Evolutionary conservation across 2,797 vertebrate genomes (phyloP).

Genomic region (Thaleichthys pacificus): DNA sequence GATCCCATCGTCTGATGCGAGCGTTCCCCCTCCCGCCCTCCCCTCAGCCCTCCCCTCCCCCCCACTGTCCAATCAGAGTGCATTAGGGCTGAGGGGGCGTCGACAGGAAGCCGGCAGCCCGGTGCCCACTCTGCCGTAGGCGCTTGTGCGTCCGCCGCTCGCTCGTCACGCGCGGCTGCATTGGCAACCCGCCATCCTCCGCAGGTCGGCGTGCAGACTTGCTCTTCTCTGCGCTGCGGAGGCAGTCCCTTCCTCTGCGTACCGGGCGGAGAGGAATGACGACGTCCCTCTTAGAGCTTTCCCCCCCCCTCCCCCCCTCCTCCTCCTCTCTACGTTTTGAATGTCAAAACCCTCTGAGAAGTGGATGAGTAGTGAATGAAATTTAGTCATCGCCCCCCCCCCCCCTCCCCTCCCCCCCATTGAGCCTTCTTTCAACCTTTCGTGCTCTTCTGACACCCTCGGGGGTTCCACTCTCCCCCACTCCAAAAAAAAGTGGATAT

Average conservation of each 20-base stretch:
- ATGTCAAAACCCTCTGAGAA: too few species aligned
- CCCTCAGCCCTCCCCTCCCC: too few species aligned
- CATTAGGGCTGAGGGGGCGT: conserved; percentile 18
- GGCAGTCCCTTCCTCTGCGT: conserved; percentile 19
- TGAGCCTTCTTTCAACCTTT: too few species aligned
- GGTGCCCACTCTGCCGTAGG: conserved; percentile 27
- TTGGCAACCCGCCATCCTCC: conserved; percentile 42
- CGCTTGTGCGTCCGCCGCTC: conserved; percentile 27
- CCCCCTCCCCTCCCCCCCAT: too few species aligned
- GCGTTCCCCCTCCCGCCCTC: neutral
- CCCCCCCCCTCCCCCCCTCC: too few species aligned
- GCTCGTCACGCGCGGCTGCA: conserved; percentile 44
- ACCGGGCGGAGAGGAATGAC: conserved; percentile 11
- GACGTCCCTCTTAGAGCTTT: neutral
- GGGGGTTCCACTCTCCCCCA: too few species aligned
- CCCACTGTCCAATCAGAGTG: neutral
- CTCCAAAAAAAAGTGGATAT: neutral
- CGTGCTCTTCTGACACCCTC: too few species aligned
- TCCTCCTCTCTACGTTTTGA: too few species aligned
- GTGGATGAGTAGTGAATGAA: too few species aligned
- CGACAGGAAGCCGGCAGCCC: conserved; percentile 32
- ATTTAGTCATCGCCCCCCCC: too few species aligned
- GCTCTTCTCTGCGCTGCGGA: conserved; percentile 40
- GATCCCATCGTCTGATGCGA: neutral
- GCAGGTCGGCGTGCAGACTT: conserved; percentile 40